Conservation (phyloP, 2,113 vertebrate genomes). For the Microtus montanus region DNA sequence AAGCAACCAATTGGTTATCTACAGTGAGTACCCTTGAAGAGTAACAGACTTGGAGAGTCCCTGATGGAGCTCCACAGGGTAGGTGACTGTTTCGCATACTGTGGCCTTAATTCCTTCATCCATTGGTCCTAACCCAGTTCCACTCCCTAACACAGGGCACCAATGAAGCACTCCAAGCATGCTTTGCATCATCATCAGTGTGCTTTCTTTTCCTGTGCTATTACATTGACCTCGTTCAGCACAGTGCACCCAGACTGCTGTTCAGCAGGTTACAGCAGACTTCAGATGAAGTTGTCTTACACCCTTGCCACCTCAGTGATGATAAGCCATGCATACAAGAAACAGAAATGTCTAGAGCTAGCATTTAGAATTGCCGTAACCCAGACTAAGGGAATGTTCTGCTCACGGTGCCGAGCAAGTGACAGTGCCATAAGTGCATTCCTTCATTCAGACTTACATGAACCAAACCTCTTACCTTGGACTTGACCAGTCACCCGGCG, state of each 20-base stretch:
- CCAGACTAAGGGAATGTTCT: neutral
- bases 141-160: neutral
- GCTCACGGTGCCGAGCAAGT: fast-evolving
- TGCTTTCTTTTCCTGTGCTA: too few species aligned
- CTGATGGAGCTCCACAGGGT: fast-evolving
- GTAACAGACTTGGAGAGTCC: too few species aligned
- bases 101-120: neutral
- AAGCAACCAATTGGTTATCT: neutral
- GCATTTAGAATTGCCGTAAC: too few species aligned
- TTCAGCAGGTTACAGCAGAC: neutral
- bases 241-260: fast-evolving
- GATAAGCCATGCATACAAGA: neutral
- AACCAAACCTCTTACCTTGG: neutral
- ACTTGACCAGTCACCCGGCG: fast-evolving
- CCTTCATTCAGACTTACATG: neutral
- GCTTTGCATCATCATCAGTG: fast-evolving
- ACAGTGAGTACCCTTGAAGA: neutral
- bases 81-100: too few species aligned
- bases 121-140: fast-evolving
- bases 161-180: fast-evolving
- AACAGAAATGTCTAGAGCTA: neutral
- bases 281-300: neutral
- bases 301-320: fast-evolving
- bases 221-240: fast-evolving
- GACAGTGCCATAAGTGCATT: fast-evolving